Evolutionary conservation across 2,888 invertebrate species (phyloP), one percentile per base, ranked within the genome.

Genomic region (Eupithecia tripunctaria): DNA sequence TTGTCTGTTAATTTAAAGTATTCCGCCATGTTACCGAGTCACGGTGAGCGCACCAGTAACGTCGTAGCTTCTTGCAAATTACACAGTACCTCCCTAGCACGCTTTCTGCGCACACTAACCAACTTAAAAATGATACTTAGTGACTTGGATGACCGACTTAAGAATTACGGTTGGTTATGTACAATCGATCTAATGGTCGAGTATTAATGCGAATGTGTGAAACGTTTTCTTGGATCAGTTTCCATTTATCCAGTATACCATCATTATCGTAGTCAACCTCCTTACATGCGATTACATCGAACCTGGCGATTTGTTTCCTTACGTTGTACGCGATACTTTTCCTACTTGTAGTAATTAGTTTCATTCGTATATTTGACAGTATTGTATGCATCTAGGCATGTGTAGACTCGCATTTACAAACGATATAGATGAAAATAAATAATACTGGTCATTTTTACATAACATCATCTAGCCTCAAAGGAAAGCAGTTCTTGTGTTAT

Each of bases 31-130:
- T 75, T 72, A 69, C 78, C 83, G 85, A 86, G 89, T 90, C 85
- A 89, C 86, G 87, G 85, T 90, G 82, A 82, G 80, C 86, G 87
- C 84, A 82, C 84, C 79, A 78, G 82, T 83, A 84, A 79, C 78
- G 78, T 76, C 85, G 85, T 85, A 84, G 86, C 84, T 86, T 86
- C 88, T 87, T 84, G 88, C 88, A 89, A 91, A 91, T 93, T 92
- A 91, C 89, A 88, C 15, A 90, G 85, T 84, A 86, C 86, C 91
- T 86, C 89, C 89, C 81, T 86, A 88, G 85, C 89, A 94, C 93
- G 93, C 94, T 94, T 94, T 94, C 94, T 93, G 93, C 88, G 89
- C 94, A 91, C 91, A 82, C 84, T 91, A 92, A 87, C 85, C 80
- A 79, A 83, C 80, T 85, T 90, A 89, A 92, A 88, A 90, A 89